phyloP scores from a whole-genome alignment of 2,888 invertebrate genomes.

The Steinernema scapterisci region DNA sequence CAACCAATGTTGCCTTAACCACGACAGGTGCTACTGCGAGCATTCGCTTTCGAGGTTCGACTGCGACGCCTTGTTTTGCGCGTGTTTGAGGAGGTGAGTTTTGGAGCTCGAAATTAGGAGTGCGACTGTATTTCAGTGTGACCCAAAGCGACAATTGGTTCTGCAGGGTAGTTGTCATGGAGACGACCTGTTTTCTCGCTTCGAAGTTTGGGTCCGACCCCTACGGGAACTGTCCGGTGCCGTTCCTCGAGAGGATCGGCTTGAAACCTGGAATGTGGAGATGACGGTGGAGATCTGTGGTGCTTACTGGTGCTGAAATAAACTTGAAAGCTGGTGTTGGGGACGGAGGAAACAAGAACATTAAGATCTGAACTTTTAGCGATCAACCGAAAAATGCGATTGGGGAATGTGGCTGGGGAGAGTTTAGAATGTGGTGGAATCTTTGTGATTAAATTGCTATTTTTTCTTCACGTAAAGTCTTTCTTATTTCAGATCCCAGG shows the following conservation, averaged over 20 bases:
- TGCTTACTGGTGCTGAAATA: too few relatives aligned
- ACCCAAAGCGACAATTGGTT: slow-evolving; percentile 11
- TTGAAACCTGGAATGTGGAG: neutral
- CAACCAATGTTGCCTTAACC: slow-evolving; percentile 17
- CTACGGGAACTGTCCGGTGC: neutral
- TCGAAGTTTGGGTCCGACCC: neutral
- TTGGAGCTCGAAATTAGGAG: neutral
- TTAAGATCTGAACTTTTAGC: too few relatives aligned
- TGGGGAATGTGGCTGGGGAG: too few relatives aligned
- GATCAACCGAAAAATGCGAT: too few relatives aligned
- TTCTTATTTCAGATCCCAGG: too few relatives aligned
- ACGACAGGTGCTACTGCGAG: slow-evolving; percentile 13
- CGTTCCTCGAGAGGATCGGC: neutral
- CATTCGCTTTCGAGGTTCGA: neutral
- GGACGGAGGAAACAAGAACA: too few relatives aligned
- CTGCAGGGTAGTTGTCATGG: slow-evolving; percentile 10
- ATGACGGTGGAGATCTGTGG: too few relatives aligned
- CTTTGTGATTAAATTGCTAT: too few relatives aligned
- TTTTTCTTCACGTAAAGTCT: too few relatives aligned
- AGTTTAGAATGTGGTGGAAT: too few relatives aligned
- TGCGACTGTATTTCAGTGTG: neutral
- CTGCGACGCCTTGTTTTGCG: neutral
- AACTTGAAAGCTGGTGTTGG: too few relatives aligned
- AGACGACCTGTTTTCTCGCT: slow-evolving; percentile 3
- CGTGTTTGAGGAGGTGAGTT: neutral